Base-by-base conservation (phyloP, 1,140 invertebrate genomes). In the Dendrolimus kikuchii region DNA sequence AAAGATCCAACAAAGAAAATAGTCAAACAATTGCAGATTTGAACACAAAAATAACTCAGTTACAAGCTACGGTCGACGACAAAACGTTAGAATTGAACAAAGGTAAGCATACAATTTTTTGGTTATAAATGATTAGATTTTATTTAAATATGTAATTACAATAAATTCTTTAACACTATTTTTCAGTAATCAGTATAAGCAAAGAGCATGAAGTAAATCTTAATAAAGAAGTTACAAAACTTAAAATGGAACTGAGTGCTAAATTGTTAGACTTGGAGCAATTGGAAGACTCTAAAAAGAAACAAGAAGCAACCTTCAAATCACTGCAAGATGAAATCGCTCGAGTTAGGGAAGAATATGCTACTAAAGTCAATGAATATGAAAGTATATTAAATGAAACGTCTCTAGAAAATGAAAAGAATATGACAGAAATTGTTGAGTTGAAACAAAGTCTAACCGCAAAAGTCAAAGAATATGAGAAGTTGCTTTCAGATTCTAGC, bases 161-260 rank as follows among this genome's bases (percentile, higher is more conserved):
- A 10, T 41, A 38, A 53, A 46, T 40, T 45, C n/a, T 46, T 59
- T 58, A 23, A 23, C 3, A 23, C 23, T 23, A 59, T 57, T 57
- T 83, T 86, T 56, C 63, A 88, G 87, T 85, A 49, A 63, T 82
- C 53, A 80, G 82, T 55, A 62, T 68, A 9, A 82, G 69, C 60
- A 88, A 87, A 66, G 86, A 83, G 74, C 83, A 79, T 45, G 86
- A 90, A 79, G 71, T 85, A 7, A 79, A 71, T 60, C 68, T 87
- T 38, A 86, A 87, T 55, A 90, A 90, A 74, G 89, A 90, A 74
- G 75, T 88, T 44, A 88, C 89, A 7, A 89, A 88, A 74, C 62
- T 89, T 8, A 89, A 89, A 82, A 90, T 89, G 88, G 88, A 90
- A 70, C 59, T 90, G 6, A 90, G 88, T 68, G 78, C 86, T 47